A percentile compares a stretch with the other conserved stretches of the same genome.
Evolutionary conservation across 2,113 vertebrate species (phyloP).

Genomic region (Brachyhypopomus gauderio): DNA sequence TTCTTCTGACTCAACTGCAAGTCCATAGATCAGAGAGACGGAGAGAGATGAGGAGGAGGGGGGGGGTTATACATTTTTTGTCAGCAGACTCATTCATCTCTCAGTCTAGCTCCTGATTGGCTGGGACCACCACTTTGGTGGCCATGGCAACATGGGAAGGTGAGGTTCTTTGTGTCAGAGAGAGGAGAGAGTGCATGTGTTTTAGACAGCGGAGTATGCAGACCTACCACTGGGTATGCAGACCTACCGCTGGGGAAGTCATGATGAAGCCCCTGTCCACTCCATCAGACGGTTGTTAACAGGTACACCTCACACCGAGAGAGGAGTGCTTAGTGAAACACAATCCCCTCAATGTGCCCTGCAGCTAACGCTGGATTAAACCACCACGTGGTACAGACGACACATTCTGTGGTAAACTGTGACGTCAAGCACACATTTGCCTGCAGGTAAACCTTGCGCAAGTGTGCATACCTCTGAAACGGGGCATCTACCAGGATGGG

Average conservation of each 20-base stretch:
- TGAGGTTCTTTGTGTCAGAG: conserved; percentile 57
- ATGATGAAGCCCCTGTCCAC: conserved; percentile 41
- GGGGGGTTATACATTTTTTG: conserved; percentile 37
- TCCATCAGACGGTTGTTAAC: conserved; percentile 50
- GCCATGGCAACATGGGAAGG: conserved; percentile 75
- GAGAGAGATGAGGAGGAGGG: neutral
- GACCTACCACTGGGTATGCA: too few species aligned
- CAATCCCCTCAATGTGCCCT: neutral
- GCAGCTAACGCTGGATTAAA: neutral
- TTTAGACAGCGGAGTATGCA: conserved; percentile 26
- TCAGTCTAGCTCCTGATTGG: conserved; percentile 52
- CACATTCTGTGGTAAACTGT: conserved; percentile 43
- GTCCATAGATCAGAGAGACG: conserved; percentile 36
- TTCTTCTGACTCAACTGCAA: conserved; percentile 46
- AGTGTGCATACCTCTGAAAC: neutral
- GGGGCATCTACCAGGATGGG: too few species aligned
- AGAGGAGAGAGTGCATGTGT: conserved; percentile 41
- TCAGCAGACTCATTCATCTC: conserved; percentile 50
- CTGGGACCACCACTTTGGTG: conserved; percentile 64
- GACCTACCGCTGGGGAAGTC: conserved; percentile 41
- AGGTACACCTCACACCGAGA: conserved; percentile 33
- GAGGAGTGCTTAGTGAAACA: conserved; percentile 16
- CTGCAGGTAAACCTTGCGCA: neutral
- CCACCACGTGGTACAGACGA: neutral
- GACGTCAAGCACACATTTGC: conserved; percentile 60